phyloP scores from a whole-genome alignment of 53 echinoderm and acorn worm species.

The Crossaster papposus region DNA sequence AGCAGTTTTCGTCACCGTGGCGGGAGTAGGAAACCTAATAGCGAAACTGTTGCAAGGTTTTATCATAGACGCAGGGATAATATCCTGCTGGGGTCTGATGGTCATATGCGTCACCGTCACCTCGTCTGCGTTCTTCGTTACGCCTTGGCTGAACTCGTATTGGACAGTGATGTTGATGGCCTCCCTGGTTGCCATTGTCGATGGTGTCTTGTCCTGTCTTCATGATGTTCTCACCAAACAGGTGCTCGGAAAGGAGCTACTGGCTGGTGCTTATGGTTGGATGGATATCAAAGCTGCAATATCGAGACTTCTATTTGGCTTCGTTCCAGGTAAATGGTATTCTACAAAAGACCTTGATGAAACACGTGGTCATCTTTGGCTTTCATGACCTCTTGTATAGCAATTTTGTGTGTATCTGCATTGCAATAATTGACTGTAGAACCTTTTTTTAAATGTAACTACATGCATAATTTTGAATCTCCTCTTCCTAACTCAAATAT shows the following conservation, averaged over 20 bases:
- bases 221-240: slow-evolving; percentile 21
- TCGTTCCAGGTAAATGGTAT: background rate
- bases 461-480: too few relatives aligned
- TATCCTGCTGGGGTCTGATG: slow-evolving; percentile 3
- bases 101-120: background rate
- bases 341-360: background rate
- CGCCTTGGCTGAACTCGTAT: slow-evolving; percentile 6
- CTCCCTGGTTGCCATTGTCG: background rate
- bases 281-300: background rate
- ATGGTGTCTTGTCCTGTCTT: background rate
- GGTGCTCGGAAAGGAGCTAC: background rate
- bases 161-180: slow-evolving; percentile 6
- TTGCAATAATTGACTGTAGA: too few relatives aligned
- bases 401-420: background rate
- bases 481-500: too few relatives aligned
- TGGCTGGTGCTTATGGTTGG: slow-evolving; percentile 14
- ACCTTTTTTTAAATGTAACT: too few relatives aligned
- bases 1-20: background rate
- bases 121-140: background rate
- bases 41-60: slow-evolving; percentile 3
- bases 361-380: background rate
- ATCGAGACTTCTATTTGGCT: background rate
- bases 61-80: background rate
- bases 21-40: slow-evolving; percentile 4
- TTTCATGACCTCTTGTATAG: background rate